Evolutionary conservation across 2,888 invertebrate species (phyloP), one percentile per base, ranked within the genome.

Genomic region (Hypsopygia costalis): DNA sequence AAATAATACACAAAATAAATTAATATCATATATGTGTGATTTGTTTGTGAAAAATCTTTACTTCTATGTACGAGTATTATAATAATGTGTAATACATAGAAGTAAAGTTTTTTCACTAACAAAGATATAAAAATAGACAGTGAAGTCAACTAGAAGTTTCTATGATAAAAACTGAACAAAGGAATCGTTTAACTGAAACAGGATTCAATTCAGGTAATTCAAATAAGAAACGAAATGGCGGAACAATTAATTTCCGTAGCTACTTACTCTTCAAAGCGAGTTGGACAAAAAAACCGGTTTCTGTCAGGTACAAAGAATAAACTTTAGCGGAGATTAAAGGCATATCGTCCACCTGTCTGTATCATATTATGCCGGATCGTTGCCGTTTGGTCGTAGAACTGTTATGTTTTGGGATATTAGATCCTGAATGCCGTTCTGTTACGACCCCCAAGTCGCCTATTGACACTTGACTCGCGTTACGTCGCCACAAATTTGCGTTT

Each of bases 161-260:
- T 7, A 7, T 25, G n/a, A 25, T n/a, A 25, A 25, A 25, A 25
- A 25, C 25, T 25, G 2, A 37, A 33, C 39, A 39, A 39, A 39
- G 39, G 27, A 31, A 21, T 20, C 11, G 16, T 11, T 34, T 32
- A 27, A 33, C 27, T 33, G 16, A 27, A 33, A 34, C 33, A 33
- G 33, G 28, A 33, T 33, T 34, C 33, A 33, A 39, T 34, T 33
- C 33, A 34, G 27, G 27, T 39, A 39, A 39, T 39, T 39, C 39
- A 39, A 39, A 39, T 20, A 39, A 32, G 31, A 31, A 31, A 31
- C 12, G 12, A 33, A 32, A 27, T 6, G 9, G 33, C 9, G 33
- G 33, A 33, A 34, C 39, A 34, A 39, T 39, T 39, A 39, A 39
- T 34, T 25, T 10, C 20, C 30, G 16, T 4, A 16, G 28, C 12